A percentile compares a stretch with the other conserved stretches of the same genome.
Conservation (phyloP, 2,113 vertebrate species). For the Meriones unguiculatus region DNA sequence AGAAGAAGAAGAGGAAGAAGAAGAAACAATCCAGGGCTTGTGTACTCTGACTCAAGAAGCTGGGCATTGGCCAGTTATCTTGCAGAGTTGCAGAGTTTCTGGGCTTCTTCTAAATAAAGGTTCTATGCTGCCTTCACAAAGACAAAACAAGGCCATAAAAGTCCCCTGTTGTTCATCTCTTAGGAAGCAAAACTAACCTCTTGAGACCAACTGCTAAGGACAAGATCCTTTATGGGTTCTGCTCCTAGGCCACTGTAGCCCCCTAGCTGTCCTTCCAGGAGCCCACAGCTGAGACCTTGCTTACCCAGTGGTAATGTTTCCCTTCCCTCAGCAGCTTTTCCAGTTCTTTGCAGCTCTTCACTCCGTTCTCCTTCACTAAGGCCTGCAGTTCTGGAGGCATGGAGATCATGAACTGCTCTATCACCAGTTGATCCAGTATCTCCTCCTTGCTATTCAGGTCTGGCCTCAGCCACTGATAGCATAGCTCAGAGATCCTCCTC, state of each 20-base stretch:
- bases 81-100: not conserved
- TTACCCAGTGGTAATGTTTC: not conserved
- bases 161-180: not conserved
- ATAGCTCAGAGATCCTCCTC: not conserved
- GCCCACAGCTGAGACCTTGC: not conserved
- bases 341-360: slow-evolving; percentile 21
- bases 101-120: not conserved
- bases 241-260: no score
- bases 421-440: slow-evolving; percentile 38
- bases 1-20: no score
- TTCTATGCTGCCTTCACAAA: not conserved
- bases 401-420: slow-evolving; percentile 55
- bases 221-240: no score
- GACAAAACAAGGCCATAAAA: not conserved
- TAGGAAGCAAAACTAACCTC: not conserved
- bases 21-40: not conserved
- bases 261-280: not conserved
- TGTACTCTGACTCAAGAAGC: not conserved
- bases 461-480: not conserved
- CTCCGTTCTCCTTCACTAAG: not conserved
- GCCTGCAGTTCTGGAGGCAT: slow-evolving; percentile 17
- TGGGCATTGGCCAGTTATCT: not conserved
- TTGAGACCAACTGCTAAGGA: not conserved
- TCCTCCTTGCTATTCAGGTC: slow-evolving; percentile 33
- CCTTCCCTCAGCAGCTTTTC: not conserved